phyloP scores from a whole-genome alignment of 2,113 vertebrate species.

The Nanorana parkeri region DNA sequence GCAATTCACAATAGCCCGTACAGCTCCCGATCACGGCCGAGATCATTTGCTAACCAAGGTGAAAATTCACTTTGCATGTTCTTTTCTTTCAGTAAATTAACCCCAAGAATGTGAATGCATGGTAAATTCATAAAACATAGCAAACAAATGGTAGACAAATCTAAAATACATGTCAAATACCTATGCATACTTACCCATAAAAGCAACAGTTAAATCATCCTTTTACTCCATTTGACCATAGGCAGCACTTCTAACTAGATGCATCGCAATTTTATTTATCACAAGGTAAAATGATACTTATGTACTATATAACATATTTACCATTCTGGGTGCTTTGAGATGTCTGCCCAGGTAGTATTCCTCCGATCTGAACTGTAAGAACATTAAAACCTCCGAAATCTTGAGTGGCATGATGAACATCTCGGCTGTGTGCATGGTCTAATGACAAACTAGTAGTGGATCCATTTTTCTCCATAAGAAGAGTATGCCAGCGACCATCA shows the following conservation, averaged over 20 bases:
- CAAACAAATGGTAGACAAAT: too few species aligned
- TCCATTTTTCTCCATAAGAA: constrained; percentile 83
- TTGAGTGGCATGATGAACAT: constrained; percentile 85
- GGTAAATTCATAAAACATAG: too few species aligned
- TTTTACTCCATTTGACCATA: too few species aligned
- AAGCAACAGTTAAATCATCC: too few species aligned
- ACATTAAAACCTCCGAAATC: constrained; percentile 90
- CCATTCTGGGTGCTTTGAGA: constrained; percentile 82
- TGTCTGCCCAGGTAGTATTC: constrained; percentile 79
- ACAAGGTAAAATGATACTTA: not conserved
- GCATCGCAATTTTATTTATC: not conserved
- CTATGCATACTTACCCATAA: too few species aligned
- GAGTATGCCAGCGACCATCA: constrained; percentile 91
- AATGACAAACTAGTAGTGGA: constrained; percentile 79
- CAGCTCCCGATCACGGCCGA: too few species aligned
- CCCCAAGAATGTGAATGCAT: too few species aligned
- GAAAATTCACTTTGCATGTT: too few species aligned
- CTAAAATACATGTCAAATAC: too few species aligned
- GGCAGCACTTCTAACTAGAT: not conserved
- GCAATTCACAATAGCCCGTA: too few species aligned
- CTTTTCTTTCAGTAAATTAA: too few species aligned
- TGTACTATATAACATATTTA: constrained; percentile 60
- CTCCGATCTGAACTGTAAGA: constrained; percentile 90
- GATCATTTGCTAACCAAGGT: too few species aligned
- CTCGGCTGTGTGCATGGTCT: constrained; percentile 74